A percentile compares a stretch with the other conserved stretches of the same genome.
Evolutionary conservation across 2,888 invertebrate genomes (phyloP).

Genomic region (Acanthosoma haemorrhoidale): DNA sequence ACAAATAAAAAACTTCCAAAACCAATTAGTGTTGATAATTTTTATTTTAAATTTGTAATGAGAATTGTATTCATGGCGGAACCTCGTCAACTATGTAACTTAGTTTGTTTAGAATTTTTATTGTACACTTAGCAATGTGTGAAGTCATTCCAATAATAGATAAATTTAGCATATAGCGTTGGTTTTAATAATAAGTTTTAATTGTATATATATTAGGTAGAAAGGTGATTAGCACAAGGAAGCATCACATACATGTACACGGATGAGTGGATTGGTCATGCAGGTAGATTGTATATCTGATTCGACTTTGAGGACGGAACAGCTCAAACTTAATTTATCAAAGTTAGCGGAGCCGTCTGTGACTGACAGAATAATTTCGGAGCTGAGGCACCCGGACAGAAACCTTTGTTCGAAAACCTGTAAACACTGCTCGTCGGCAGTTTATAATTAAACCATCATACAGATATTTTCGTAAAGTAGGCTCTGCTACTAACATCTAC

Average conservation of each 20-base stretch:
- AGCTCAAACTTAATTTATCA: conserved; percentile 24
- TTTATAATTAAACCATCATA: conserved; percentile 1
- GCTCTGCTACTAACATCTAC: background rate
- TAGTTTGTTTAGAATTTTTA: too few relatives aligned
- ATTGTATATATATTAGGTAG: too few relatives aligned
- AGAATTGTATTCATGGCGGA: too few relatives aligned
- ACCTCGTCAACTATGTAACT: too few relatives aligned
- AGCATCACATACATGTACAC: background rate
- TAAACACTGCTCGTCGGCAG: background rate
- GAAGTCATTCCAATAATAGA: too few relatives aligned
- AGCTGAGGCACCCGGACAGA: background rate
- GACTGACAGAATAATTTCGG: conserved; percentile 23
- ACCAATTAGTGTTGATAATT: too few relatives aligned
- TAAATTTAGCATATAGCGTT: too few relatives aligned
- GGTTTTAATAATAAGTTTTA: too few relatives aligned
- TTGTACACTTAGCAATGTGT: too few relatives aligned
- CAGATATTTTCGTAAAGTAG: background rate
- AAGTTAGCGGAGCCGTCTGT: conserved; percentile 14
- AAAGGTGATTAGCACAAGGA: too few relatives aligned
- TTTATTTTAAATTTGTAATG: too few relatives aligned
- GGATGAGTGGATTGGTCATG: background rate
- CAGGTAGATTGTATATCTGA: background rate
- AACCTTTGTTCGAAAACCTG: background rate
- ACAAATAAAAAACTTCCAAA: too few relatives aligned
- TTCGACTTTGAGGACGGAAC: background rate